phyloP scores from a whole-genome alignment of 2,888 invertebrate genomes.

The Anodontia alba region DNA sequence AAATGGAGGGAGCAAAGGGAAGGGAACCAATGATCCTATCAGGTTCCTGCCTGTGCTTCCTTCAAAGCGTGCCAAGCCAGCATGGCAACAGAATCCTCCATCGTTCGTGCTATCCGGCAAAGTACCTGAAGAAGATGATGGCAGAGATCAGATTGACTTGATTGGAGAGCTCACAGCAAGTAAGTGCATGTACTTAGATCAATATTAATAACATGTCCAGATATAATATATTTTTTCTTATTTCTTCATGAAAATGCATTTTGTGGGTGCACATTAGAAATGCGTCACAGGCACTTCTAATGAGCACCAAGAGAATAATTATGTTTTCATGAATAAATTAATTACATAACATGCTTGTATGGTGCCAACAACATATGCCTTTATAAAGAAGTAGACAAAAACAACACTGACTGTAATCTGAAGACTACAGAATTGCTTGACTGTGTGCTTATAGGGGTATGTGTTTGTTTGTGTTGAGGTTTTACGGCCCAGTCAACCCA shows the following conservation, averaged over 20 bases:
- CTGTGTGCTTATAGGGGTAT: too few relatives aligned
- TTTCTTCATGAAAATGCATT: too few relatives aligned
- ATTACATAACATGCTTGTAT: too few relatives aligned
- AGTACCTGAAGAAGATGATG: constrained; percentile 70
- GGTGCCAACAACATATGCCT: too few relatives aligned
- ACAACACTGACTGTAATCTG: too few relatives aligned
- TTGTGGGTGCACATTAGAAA: too few relatives aligned
- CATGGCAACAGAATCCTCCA: constrained; percentile 83
- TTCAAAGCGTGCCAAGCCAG: constrained; percentile 82
- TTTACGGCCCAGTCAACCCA: too few relatives aligned
- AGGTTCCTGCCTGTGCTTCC: constrained; percentile 84
- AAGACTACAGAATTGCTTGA: too few relatives aligned
- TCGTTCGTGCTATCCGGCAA: constrained; percentile 81
- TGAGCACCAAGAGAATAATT: too few relatives aligned
- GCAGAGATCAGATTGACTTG: constrained; percentile 79
- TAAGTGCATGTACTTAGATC: constrained; percentile 77
- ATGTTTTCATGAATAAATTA: neutral
- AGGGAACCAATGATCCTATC: constrained; percentile 83
- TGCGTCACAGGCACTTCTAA: too few relatives aligned
- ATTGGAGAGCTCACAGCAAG: constrained; percentile 82
- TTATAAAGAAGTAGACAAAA: too few relatives aligned
- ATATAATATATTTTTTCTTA: neutral
- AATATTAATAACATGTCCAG: neutral
- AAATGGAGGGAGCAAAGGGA: constrained; percentile 79
- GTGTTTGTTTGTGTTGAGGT: too few relatives aligned